Evolutionary conservation across 2,113 vertebrate species (phyloP).

Genomic region (Arenaria interpres): DNA sequence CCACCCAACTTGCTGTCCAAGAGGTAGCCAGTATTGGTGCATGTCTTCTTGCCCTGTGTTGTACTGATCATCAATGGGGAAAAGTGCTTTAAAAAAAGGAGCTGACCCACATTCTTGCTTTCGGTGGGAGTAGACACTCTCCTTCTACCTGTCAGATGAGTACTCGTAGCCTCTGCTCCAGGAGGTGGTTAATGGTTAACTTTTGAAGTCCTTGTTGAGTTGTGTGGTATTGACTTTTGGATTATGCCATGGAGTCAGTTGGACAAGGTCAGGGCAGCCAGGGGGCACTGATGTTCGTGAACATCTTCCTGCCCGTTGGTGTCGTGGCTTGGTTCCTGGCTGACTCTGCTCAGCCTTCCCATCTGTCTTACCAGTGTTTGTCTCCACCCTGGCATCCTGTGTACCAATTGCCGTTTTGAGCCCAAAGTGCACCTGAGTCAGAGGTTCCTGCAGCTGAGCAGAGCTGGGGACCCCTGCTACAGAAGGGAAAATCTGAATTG

Average conservation of each 20-base stretch:
- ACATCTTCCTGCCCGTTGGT: not conserved
- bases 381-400: not conserved
- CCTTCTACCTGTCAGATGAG: not conserved
- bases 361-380: not conserved
- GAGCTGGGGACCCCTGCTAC: not conserved
- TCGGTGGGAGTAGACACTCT: not conserved
- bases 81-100: not conserved
- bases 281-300: not conserved
- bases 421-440: not conserved
- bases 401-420: not conserved
- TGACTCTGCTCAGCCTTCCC: not conserved
- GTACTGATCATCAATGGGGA: not conserved
- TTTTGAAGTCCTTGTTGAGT: not conserved
- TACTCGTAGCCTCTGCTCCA: not conserved
- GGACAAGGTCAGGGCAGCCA: not conserved
- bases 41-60: not conserved
- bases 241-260: not conserved
- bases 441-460: not conserved
- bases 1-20: not conserved
- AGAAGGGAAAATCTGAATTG: not conserved
- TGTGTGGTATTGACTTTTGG: not conserved
- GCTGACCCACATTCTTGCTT: not conserved
- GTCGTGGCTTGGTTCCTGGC: not conserved
- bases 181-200: not conserved
- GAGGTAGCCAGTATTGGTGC: fast-evolving